These are phyloP conservation scores for Peucedramus taeniatus DNA, from an alignment of 2,113 vertebrate genomes.

Conservation along the genomic window DNA sequence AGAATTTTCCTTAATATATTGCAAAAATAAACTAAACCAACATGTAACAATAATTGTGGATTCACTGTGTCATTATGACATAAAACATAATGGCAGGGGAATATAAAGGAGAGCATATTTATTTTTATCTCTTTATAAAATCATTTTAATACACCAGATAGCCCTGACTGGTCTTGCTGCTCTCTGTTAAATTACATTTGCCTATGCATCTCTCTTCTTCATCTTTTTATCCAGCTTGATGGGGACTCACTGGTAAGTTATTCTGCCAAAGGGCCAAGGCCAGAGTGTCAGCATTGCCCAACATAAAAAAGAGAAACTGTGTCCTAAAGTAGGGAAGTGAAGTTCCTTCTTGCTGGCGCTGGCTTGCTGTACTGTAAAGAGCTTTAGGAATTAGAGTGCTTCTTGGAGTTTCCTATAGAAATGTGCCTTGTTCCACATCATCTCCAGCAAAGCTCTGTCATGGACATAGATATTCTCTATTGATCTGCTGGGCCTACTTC, in stretches of 20 bases:
- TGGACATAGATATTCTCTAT: background rate
- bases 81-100: constrained; percentile 13
- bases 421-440: background rate
- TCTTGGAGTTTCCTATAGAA: background rate
- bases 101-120: constrained; percentile 27
- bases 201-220: background rate
- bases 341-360: background rate
- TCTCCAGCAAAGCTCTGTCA: constrained; percentile 17
- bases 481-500: background rate
- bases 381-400: background rate
- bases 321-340: background rate
- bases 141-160: constrained; percentile 4
- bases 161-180: constrained; percentile 1
- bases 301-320: background rate
- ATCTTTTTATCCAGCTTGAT: background rate
- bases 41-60: background rate
- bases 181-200: constrained; percentile 40
- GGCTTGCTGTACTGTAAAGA: background rate
- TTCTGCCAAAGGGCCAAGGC: background rate
- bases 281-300: background rate
- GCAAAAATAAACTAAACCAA: background rate
- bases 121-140: constrained; percentile 55
- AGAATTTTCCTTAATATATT: background rate
- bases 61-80: background rate
- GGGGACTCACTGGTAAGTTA: background rate